Conservation (phyloP, 1,140 invertebrate species). For the Cataglyphis hispanica region DNA sequence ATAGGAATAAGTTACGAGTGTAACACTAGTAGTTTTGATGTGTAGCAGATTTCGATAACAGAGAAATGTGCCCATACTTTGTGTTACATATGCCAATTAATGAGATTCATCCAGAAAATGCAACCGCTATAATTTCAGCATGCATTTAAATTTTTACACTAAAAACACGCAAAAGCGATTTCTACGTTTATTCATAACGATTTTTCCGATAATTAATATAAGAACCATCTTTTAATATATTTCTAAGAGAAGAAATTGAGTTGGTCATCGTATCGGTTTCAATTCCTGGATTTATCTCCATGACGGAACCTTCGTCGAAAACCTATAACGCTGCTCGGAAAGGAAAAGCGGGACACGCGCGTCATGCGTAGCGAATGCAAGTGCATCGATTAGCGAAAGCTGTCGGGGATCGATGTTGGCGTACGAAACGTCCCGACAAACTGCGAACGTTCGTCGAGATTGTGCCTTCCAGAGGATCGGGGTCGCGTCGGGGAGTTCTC, state of each 20-base stretch:
- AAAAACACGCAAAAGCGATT: not conserved
- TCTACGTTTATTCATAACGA: not conserved
- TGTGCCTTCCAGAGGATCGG: conserved; percentile 68
- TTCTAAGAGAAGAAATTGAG: not conserved
- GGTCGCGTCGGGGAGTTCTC: conserved; percentile 49
- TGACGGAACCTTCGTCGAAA: conserved; percentile 20
- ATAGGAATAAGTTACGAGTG: conserved; percentile 4
- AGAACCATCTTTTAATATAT: not conserved
- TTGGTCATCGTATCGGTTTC: not conserved
- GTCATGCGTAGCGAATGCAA: conserved; percentile 54
- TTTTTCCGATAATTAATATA: not conserved
- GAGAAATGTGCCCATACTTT: conserved; percentile 2
- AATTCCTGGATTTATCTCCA: not conserved
- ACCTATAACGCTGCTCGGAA: conserved; percentile 35
- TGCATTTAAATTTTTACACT: conserved; percentile 1
- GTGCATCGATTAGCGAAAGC: conserved; percentile 56
- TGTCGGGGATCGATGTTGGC: conserved; percentile 52
- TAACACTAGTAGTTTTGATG: conserved; percentile 25
- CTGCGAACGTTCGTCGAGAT: conserved; percentile 67
- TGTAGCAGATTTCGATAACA: conserved; percentile 26
- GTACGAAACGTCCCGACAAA: conserved; percentile 70
- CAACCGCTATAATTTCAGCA: not conserved
- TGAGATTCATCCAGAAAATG: conserved; percentile 5
- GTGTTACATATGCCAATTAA: conserved; percentile 6
- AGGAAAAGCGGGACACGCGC: conserved; percentile 38